A percentile compares a stretch with the other conserved stretches of the same genome.
phyloP scores from a whole-genome alignment of 2,888 invertebrate species.

The Pseudococcus jackbeardsleyi region DNA sequence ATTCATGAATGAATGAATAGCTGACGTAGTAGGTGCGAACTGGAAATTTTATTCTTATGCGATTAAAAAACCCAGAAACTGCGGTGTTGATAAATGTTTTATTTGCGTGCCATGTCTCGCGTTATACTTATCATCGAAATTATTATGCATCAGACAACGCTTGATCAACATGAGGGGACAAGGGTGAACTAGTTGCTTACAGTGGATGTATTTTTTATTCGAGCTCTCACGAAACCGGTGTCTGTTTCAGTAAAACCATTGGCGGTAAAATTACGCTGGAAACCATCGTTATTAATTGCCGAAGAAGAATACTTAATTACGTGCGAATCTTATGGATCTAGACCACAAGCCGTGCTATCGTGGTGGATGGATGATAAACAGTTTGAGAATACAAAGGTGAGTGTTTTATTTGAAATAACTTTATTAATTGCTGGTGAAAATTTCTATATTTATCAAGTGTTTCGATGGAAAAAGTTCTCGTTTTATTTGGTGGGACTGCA shows the following conservation, averaged over 20 bases:
- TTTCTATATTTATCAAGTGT: background rate
- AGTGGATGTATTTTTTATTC: background rate
- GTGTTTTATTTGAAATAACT: background rate
- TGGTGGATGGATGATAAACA: conserved; percentile 87
- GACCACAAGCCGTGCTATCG: conserved; percentile 85
- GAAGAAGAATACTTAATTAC: conserved; percentile 69
- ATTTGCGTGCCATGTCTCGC: background rate
- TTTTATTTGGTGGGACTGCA: too few relatives aligned
- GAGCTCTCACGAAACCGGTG: background rate
- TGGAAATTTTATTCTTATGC: background rate
- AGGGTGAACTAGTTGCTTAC: background rate
- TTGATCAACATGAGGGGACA: background rate
- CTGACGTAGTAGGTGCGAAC: background rate
- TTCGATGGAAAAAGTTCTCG: too few relatives aligned
- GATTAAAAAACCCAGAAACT: background rate
- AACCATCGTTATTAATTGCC: conserved; percentile 49
- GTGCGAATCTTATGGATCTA: conserved; percentile 87
- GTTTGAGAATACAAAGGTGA: conserved; percentile 82
- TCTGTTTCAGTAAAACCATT: conserved; percentile 59
- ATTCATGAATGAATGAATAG: background rate
- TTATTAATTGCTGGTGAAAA: background rate
- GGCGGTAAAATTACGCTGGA: conserved; percentile 58
- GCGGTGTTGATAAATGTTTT: background rate
- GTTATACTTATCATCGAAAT: background rate
- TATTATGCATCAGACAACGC: background rate